These are phyloP conservation scores for Spodoptera exigua DNA, from an alignment of 2,888 invertebrate genomes.

Conservation along the genomic window DNA sequence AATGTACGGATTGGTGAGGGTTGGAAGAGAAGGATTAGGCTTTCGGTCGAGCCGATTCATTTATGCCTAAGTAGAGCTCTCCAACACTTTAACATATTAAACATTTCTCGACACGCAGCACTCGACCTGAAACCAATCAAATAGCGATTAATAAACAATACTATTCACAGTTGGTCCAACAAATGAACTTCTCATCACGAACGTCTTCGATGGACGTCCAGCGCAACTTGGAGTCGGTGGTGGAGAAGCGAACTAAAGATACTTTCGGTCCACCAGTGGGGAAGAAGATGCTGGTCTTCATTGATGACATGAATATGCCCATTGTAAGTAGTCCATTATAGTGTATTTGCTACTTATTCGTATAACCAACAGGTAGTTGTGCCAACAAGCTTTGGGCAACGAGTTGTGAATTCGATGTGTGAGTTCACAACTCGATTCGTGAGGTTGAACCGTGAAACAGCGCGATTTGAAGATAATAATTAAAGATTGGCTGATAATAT, in stretches of 20 bases:
- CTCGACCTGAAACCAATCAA: too few species aligned
- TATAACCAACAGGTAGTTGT: too few species aligned
- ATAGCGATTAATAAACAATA: background rate
- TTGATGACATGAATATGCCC: conserved; percentile 99
- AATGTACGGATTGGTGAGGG: too few species aligned
- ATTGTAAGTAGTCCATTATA: conserved; percentile 74
- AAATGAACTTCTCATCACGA: conserved; percentile 97
- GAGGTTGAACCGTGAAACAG: too few species aligned
- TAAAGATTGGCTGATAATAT: too few species aligned
- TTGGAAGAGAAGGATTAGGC: too few species aligned
- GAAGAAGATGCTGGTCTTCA: conserved; percentile 96
- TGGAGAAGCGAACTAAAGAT: conserved; percentile 97
- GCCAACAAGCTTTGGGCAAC: too few species aligned
- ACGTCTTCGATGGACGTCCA: conserved; percentile 97
- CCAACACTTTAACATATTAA: too few species aligned
- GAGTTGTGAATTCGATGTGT: background rate
- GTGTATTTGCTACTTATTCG: background rate
- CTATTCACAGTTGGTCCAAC: conserved; percentile 90
- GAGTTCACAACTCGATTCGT: background rate
- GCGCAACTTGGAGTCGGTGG: conserved; percentile 94
- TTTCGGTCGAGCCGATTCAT: too few species aligned
- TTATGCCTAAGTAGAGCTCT: too few species aligned
- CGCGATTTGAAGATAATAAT: too few species aligned
- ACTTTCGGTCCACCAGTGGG: conserved; percentile 97
- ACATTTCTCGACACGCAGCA: too few species aligned